A percentile compares a stretch with the other conserved stretches of the same genome.
Conservation (phyloP, 2,797 vertebrate genomes). For the Poeciliopsis turneri region DNA sequence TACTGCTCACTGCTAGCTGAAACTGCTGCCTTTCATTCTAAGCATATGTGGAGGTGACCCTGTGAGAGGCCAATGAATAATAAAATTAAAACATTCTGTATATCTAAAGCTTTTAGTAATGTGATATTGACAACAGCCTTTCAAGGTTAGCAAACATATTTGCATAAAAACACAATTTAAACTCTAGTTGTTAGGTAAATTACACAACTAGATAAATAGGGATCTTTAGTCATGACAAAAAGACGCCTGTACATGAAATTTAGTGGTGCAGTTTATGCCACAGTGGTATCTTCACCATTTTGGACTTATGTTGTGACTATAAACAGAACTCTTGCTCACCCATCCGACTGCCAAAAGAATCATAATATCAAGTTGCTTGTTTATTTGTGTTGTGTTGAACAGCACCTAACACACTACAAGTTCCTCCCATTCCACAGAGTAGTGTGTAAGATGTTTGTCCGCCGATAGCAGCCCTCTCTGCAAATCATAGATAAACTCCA, state of each 20-base stretch:
- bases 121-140: background rate
- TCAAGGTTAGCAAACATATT: background rate
- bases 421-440: slow-evolving; percentile 46
- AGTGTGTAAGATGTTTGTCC: slow-evolving; percentile 53
- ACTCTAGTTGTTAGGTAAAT: background rate
- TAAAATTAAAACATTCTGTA: background rate
- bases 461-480: slow-evolving; percentile 53
- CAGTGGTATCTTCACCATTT: background rate
- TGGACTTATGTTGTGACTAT: background rate
- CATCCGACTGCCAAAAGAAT: background rate
- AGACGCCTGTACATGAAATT: background rate
- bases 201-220: background rate
- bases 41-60: background rate
- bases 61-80: background rate
- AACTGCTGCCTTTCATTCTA: background rate
- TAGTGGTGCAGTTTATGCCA: background rate
- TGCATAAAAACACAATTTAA: background rate
- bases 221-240: background rate
- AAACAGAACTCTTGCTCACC: slow-evolving; percentile 2
- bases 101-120: background rate
- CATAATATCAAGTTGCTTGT: slow-evolving; percentile 21
- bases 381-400: slow-evolving; percentile 34
- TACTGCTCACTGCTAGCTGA: background rate
- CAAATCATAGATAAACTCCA: slow-evolving; percentile 47
- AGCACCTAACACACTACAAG: slow-evolving; percentile 25